phyloP scores from a whole-genome alignment of 1,140 invertebrate species.

The Drosophila insularis region DNA sequence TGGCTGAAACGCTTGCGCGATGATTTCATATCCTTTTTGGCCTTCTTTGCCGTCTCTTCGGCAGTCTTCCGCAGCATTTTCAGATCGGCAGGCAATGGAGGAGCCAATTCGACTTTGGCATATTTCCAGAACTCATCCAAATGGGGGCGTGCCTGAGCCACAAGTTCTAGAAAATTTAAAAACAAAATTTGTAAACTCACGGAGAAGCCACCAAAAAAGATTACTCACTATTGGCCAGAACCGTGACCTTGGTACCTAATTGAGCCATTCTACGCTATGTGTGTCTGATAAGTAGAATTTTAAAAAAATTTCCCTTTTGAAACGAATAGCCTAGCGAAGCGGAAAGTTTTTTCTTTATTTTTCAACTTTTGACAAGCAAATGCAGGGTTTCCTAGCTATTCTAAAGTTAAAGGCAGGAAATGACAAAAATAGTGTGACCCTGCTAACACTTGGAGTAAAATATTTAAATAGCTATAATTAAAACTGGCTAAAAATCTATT shows the following conservation, averaged over 20 bases:
- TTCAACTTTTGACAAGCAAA: neutral
- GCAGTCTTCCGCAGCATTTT: conserved; percentile 90
- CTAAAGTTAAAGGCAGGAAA: neutral
- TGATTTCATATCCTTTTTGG: conserved; percentile 84
- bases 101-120: conserved; percentile 95
- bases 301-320: neutral
- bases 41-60: conserved; percentile 86
- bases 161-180: conserved; percentile 83
- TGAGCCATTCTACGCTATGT: conserved; percentile 40
- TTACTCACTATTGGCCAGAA: conserved; percentile 60
- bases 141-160: conserved; percentile 87
- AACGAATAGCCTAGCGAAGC: neutral
- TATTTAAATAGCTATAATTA: neutral
- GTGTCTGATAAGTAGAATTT: neutral
- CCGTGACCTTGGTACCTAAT: conserved; percentile 44
- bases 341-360: neutral
- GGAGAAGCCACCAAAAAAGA: neutral
- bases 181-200: neutral
- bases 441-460: neutral
- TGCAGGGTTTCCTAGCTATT: neutral
- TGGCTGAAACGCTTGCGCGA: conserved; percentile 89
- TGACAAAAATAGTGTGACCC: neutral
- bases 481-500: neutral
- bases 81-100: conserved; percentile 93
- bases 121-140: conserved; percentile 91